phyloP scores from a whole-genome alignment of 1,140 invertebrate species.

The Andrena cerasifolii region DNA sequence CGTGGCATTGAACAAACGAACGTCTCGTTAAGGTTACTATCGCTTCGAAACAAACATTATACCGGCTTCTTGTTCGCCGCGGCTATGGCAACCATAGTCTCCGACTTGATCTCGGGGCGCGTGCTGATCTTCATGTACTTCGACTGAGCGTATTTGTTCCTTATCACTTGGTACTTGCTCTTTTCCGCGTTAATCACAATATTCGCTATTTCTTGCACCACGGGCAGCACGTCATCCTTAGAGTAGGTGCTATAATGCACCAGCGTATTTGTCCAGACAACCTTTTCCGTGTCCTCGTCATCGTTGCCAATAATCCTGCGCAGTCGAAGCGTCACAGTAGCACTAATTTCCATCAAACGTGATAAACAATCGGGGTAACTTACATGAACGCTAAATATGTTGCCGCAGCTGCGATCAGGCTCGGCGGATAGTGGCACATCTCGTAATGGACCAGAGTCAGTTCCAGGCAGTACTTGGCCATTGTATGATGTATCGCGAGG shows the following conservation, averaged over 20 bases:
- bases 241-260: constrained; percentile 85
- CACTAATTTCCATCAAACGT: neutral
- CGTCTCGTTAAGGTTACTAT: neutral
- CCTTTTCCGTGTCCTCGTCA: constrained; percentile 71
- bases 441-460: constrained; percentile 92
- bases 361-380: no score
- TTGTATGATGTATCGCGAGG: constrained; percentile 88
- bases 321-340: constrained; percentile 11
- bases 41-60: constrained; percentile 16
- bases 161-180: constrained; percentile 85
- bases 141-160: constrained; percentile 84
- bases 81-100: constrained; percentile 74
- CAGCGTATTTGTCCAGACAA: constrained; percentile 85
- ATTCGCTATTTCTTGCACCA: constrained; percentile 84
- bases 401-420: constrained; percentile 89
- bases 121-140: constrained; percentile 85
- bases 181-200: constrained; percentile 84
- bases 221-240: constrained; percentile 83
- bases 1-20: constrained; percentile 11
- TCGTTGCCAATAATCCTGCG: constrained; percentile 75
- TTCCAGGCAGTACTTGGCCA: constrained; percentile 97
- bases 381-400: constrained; percentile 87
- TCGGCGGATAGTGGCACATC: constrained; percentile 91
- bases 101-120: constrained; percentile 83
- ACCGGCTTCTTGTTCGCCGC: neutral